These are phyloP conservation scores for Oceanodroma tethys DNA, from an alignment of 2,113 vertebrate genomes.

Conservation along the genomic window DNA sequence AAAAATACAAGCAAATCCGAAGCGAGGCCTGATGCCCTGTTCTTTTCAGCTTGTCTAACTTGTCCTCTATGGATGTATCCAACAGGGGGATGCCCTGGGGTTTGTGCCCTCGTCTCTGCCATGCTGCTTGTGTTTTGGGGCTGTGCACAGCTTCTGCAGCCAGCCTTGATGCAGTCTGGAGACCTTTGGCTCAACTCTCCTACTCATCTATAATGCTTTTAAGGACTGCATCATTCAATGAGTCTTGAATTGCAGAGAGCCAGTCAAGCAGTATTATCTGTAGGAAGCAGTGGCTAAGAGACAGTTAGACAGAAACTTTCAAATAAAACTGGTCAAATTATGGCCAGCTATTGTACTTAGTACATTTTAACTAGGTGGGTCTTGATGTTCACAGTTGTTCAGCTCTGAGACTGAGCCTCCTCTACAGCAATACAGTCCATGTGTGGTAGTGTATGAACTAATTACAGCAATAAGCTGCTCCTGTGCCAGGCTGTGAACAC, in stretches of 20 bases:
- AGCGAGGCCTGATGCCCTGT: not conserved
- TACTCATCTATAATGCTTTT: not conserved
- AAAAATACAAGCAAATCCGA: not conserved
- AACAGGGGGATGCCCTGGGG: not conserved
- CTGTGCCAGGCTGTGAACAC: constrained; percentile 1
- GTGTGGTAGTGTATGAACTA: not conserved
- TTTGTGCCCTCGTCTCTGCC: not conserved
- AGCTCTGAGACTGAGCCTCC: not conserved
- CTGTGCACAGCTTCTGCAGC: not conserved
- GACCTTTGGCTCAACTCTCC: not conserved
- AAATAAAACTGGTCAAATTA: not conserved
- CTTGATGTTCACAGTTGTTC: not conserved
- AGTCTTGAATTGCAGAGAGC: not conserved
- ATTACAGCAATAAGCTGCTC: constrained; percentile 8
- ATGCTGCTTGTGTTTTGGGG: not conserved
- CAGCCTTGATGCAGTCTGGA: not conserved
- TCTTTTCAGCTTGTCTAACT: not conserved
- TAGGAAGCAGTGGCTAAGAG: not conserved
- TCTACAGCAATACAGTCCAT: not conserved
- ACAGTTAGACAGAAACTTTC: not conserved
- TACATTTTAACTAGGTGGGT: not conserved
- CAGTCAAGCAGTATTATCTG: not conserved
- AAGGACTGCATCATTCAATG: not conserved
- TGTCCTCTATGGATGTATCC: not conserved
- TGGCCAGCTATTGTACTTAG: not conserved